Evolutionary conservation across 2,888 invertebrate genomes (phyloP).

Genomic region (Augochlorella aurata): DNA sequence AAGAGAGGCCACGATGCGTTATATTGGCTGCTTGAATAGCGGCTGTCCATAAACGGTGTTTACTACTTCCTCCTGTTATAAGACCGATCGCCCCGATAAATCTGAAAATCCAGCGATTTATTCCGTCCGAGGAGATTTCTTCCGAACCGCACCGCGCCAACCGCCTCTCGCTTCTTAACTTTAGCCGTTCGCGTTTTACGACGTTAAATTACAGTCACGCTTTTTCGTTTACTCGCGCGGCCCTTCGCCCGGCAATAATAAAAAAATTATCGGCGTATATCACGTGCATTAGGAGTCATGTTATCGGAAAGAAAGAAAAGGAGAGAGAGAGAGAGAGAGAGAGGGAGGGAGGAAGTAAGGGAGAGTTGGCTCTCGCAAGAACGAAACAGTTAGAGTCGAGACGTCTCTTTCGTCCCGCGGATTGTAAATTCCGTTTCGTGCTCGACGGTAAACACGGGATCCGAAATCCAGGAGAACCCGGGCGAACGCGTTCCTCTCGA

Average conservation of each 20-base stretch:
- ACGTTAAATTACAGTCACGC: slow-evolving; percentile 20
- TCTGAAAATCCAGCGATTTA: slow-evolving; percentile 41
- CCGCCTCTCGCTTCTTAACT: neutral
- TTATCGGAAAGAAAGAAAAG: too few relatives aligned
- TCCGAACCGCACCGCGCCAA: neutral
- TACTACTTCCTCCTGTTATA: slow-evolving; percentile 44
- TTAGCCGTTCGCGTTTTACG: slow-evolving; percentile 19
- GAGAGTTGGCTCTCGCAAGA: neutral
- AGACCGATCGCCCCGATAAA: slow-evolving; percentile 33
- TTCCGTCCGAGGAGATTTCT: neutral
- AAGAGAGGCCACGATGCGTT: slow-evolving; percentile 59
- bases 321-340: too few relatives aligned
- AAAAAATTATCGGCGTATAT: neutral
- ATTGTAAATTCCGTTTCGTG: slow-evolving; percentile 37
- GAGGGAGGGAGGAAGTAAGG: too few relatives aligned
- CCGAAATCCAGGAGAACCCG: neutral
- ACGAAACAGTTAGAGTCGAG: slow-evolving; percentile 1
- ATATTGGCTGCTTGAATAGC: slow-evolving; percentile 60
- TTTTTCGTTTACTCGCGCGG: slow-evolving; percentile 12
- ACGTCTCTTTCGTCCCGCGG: slow-evolving; percentile 18
- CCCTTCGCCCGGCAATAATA: neutral
- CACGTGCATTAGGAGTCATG: neutral
- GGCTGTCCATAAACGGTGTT: slow-evolving; percentile 62
- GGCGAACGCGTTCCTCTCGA: neutral
- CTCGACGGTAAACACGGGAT: slow-evolving; percentile 20